Base-by-base conservation (phyloP, 2,113 vertebrate genomes). In the Mormoops blainvillei region DNA sequence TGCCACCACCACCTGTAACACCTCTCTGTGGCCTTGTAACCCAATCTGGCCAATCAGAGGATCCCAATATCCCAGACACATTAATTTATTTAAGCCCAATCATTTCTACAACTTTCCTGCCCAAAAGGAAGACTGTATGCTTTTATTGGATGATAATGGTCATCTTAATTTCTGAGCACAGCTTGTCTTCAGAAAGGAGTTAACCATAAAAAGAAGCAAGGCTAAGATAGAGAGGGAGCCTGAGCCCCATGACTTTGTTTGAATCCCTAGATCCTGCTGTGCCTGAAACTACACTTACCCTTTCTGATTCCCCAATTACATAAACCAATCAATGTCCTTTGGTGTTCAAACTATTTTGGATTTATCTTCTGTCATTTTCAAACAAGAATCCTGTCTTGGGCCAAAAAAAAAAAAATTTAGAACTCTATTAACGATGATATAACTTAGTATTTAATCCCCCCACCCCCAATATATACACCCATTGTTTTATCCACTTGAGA, bases 351-450 rank as follows among this genome's bases (percentile, higher is more conserved):
- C 7, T 56, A 36, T 20, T 36, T 80, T 80, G 36, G 38, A 19
- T 41, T 76, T 7, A 41, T 38, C 33, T 81, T 80, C 63, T n/a
- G 1, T 78, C 36, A 80, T 80, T 91, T 88, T 73, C 67, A 93
- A 71, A 77, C 19, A 92, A 78, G 89, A 93, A 90, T 89, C 38
- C 50, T 94, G 50, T 80, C 31, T 76, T 65, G 3, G 26, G 36
- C 13, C n/a, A n/a, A 90, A 94, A 65, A 84, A 77, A 31, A 67
- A 67, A 58, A 82, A 38, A 61, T 80, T 86, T 74, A 74, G 8
- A 18, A 5, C 78, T 70, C 36, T 56, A 71, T 76, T 31, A 86
- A 22, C 33, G 54, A 58, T 92, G 7, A 41, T 65, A 11, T 91
- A 87, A 56, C 50, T 48, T 26, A 88, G 2, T 58, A n/a, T 22